A percentile compares a stretch with the other conserved stretches of the same genome.
Evolutionary conservation across 2,888 invertebrate species (phyloP).

Genomic region (Drosophila mettleri): DNA sequence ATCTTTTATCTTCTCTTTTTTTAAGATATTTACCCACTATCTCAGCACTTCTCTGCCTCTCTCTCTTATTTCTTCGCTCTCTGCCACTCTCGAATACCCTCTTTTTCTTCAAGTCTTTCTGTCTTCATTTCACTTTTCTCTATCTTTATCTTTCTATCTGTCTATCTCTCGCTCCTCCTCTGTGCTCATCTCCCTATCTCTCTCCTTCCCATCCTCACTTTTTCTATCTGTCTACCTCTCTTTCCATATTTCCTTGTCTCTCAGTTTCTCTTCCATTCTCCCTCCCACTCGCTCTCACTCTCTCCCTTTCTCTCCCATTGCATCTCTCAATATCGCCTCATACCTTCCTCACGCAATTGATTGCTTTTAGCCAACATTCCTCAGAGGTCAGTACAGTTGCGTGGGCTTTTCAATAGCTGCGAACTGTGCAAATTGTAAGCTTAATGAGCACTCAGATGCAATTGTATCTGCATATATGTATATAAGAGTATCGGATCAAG

Average conservation of each 20-base stretch:
- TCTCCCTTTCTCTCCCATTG: too few relatives aligned
- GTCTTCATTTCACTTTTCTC: too few relatives aligned
- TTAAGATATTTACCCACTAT: too few relatives aligned
- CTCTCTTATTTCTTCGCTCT: too few relatives aligned
- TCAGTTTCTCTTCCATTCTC: not conserved
- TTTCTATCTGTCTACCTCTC: not conserved
- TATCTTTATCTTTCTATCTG: too few relatives aligned
- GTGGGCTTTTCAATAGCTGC: conserved; percentile 9
- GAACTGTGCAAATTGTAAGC: conserved; percentile 3
- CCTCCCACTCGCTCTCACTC: not conserved
- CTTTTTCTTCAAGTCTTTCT: too few relatives aligned
- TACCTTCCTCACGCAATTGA: not conserved
- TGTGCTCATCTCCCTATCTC: not conserved
- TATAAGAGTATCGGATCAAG: conserved; percentile 32
- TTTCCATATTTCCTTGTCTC: not conserved
- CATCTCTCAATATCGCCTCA: not conserved
- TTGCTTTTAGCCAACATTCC: not conserved
- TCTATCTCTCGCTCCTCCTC: not conserved
- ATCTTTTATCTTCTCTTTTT: not conserved
- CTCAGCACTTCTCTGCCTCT: too few relatives aligned
- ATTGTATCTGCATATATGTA: not conserved
- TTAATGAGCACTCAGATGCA: conserved; percentile 10
- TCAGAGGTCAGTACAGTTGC: conserved; percentile 31
- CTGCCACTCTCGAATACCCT: not conserved
- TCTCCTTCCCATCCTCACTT: not conserved